Percentiles rank a stretch among this genome's conserved stretches.
Evolutionary conservation across 2,797 vertebrate genomes (phyloP).

Genomic region (Coilia nasus): DNA sequence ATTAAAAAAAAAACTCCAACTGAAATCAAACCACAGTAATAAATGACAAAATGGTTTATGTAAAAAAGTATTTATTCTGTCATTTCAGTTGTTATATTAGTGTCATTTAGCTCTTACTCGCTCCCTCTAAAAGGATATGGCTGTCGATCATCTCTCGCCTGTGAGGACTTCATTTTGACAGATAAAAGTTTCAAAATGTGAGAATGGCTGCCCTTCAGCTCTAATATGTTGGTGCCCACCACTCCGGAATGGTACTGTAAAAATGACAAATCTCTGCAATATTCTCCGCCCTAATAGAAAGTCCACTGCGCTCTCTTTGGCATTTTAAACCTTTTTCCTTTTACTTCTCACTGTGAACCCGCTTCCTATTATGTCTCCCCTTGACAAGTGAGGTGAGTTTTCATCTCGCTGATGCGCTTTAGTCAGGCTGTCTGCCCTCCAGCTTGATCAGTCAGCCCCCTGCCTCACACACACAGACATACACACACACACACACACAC

Average conservation of each 20-base stretch:
- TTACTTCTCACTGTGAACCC: neutral
- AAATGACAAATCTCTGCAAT: constrained; percentile 58
- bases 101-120: neutral
- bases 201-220: constrained; percentile 42
- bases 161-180: constrained; percentile 33
- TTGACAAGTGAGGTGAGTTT: constrained; percentile 25
- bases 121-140: neutral
- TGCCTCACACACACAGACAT: neutral
- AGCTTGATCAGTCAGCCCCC: neutral
- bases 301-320: constrained; percentile 41
- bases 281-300: constrained; percentile 50
- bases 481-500: neutral
- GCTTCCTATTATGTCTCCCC: neutral
- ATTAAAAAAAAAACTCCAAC: constrained; percentile 12
- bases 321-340: constrained; percentile 43
- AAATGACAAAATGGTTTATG: neutral
- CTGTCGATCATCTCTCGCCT: constrained; percentile 28
- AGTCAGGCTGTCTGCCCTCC: constrained; percentile 11
- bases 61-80: constrained; percentile 10
- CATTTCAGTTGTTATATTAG: neutral
- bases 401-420: neutral
- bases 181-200: constrained; percentile 29
- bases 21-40: neutral
- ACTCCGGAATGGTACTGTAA: constrained; percentile 49
- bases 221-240: constrained; percentile 38